Evolutionary conservation across 2,797 vertebrate genomes (phyloP), one percentile per base, ranked within the genome.

Genomic region (Sphaeramia orbicularis): DNA sequence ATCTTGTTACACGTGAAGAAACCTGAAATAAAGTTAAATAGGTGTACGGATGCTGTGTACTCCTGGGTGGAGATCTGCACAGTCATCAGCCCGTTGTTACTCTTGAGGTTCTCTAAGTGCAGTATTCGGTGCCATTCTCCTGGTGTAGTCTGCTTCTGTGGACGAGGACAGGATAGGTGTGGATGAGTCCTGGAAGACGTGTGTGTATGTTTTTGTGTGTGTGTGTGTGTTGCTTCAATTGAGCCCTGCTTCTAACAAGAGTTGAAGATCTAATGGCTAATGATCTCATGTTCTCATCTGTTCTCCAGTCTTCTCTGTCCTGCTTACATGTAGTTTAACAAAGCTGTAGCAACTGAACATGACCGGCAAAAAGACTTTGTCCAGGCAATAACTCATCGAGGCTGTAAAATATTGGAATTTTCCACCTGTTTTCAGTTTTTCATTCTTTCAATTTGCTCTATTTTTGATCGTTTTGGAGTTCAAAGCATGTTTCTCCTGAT

Each of bases 401-500:
- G 91, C 92, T 95, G 93, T 95, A 94, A 93, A 91, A 94, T 93
- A 92, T 90, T 93, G 77, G 10, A 89, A 87, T 71, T 86, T 86
- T 72, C 47, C 56, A 68, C 69, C 63, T 83, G 44, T 86, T 87
- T 82, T 82, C 50, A 41, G 50, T 83, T 75, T 70, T 72, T 54
- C 69, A 65, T 81, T 87, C 71, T 78, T 82, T 83, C 59, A 74
- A 24, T 81, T 86, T 85, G 73, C 60, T 76, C 64, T 74, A 44
- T 74, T 89, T 90, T 84, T 51, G 76, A 91, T 91, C 85, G 88
- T 93, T 95, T 95, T 95, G 92, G 93, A 95, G 92, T 96, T 95
- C 89, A 92, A 90, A 95, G 95, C 95, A 96, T 97, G 96, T 96
- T 94, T 93, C 83, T 94, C 92, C 95, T 90, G 80, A 91, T 93